phyloP scores from a whole-genome alignment of 1,140 invertebrate genomes.

The Glomeris maerens region DNA sequence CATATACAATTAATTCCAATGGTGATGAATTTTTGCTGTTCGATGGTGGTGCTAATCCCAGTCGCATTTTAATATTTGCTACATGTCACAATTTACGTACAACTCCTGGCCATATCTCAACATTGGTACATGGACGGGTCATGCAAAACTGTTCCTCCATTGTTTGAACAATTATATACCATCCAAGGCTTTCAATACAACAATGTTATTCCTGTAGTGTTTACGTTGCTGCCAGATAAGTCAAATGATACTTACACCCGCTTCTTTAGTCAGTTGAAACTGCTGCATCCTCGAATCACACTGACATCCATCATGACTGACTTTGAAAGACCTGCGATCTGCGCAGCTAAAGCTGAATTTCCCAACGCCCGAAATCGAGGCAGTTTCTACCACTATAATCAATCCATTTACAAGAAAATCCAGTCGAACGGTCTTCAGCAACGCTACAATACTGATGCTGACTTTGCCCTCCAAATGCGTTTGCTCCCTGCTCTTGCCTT shows the following conservation, averaged over 20 bases:
- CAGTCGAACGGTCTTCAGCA: not conserved
- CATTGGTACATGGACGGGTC: slow-evolving; percentile 10
- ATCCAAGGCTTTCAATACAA: slow-evolving; percentile 11
- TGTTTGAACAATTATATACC: slow-evolving; percentile 13
- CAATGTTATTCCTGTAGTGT: slow-evolving; percentile 9
- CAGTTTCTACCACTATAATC: not conserved
- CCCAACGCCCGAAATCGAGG: not conserved
- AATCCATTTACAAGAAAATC: not conserved
- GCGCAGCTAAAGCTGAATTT: not conserved
- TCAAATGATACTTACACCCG: not conserved
- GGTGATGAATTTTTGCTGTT: slow-evolving; percentile 2
- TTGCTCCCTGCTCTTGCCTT: slow-evolving; percentile 1
- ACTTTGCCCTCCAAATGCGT: slow-evolving; percentile 3
- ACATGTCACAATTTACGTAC: slow-evolving; percentile 10
- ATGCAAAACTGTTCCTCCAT: slow-evolving; percentile 11
- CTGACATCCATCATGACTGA: slow-evolving; percentile 9
- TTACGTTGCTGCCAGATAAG: slow-evolving; percentile 3
- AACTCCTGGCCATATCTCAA: not conserved
- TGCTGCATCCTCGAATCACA: not conserved
- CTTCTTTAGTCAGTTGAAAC: not conserved
- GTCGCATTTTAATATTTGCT: slow-evolving; percentile 6
- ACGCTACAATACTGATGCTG: not conserved
- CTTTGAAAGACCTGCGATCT: no score
- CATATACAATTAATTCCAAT: not conserved
- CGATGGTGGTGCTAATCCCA: not conserved